Evolutionary conservation across 2,797 vertebrate genomes (phyloP), one percentile per base, ranked within the genome.

Genomic region (Hyperoplus lanceolatus): DNA sequence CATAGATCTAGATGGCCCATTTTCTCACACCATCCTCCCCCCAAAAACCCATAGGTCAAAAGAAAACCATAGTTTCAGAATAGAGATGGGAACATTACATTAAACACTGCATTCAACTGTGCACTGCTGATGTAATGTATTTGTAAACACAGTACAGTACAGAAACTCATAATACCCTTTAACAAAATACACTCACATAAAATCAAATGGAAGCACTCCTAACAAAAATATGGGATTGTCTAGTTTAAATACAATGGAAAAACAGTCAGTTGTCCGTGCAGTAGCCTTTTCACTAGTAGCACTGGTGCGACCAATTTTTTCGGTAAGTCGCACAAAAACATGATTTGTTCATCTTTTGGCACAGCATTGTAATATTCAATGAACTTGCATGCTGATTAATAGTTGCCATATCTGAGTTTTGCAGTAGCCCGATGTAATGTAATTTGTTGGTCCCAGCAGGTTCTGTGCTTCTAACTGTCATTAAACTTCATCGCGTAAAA

Each of bases 1-100:
- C 70, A 43, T 75, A 38, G 69, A 83, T 70, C 76, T 70, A 80
- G 71, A 74, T 75, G 66, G 70, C 76, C 72, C 60, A 75, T 74
- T 82, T 83, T 77, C 51, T 55, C 58, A 62, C n/a, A 12, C 57
- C 58, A 50, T 70, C 49, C 16, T 53, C 54, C 45, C 21, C 38
- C 66, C n/a, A 70, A 53, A 82, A 79, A 68, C 76, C 71, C 64
- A 70, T 56, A 11, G 50, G 42, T 61, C 74, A 45, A 13, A 36
- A 48, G 39, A 39, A 56, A 61, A 64, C 21, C 14, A 2, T 61
- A 4, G 3, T 70, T 41, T 54, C 45, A 13, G 48, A 15, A 67
- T 70, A 36, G 58, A 53, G 39, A 49, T 0, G 0, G 3, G 7
- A 55, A 13, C 36, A 68, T 43, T 36, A 15, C 16, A 56, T 59